Evolutionary conservation across 2,797 vertebrate genomes (phyloP), one percentile per base, ranked within the genome.

Genomic region (Halcyon chelicuti): DNA sequence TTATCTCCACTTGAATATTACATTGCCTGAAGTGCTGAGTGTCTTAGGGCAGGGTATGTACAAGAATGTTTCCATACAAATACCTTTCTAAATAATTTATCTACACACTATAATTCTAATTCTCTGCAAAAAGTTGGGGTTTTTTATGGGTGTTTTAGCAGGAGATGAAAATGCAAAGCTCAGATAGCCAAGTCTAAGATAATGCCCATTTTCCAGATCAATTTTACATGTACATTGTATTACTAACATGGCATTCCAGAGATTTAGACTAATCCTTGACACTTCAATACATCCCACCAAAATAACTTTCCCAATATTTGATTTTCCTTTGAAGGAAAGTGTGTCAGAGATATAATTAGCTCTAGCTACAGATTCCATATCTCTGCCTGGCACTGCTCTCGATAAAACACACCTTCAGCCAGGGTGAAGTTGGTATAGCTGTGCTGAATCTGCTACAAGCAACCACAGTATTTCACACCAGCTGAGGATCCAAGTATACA

Each of bases 271-370:
- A 83, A 94, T 91, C 79, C 51, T 91, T 86, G 86, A 72, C 0
- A 0, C 70, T 88, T 86, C 72, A 80, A 47, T 88, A 79, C 58
- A 76, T 81, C 28, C 66, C 23, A 46, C 70, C 46, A 62, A 80
- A 95, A 93, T 87, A 93, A 75, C 77, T 73, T 93, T 51, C 60
- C 79, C 85, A 84, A 47, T 81, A 93, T 90, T 90, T 84, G 44
- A 93, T 91, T 93, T 91, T 83, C 65, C 73, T 91, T 88, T 93
- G 79, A 93, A 86, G 79, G 35, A 86, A 94, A 94, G 31, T 29
- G 44, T 93, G 58, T 84, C 91, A 93, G 85, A 82, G 67, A 66
- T 46, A 87, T 72, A 84, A 95, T 94, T 86, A 94, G 75, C 68
- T 89, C 61, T 68, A 66, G 81, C 62, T 60, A 31, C 62, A 90